These are phyloP conservation scores for Pandemis cinnamomeana DNA, from an alignment of 2,888 invertebrate genomes.

Conservation along the genomic window DNA sequence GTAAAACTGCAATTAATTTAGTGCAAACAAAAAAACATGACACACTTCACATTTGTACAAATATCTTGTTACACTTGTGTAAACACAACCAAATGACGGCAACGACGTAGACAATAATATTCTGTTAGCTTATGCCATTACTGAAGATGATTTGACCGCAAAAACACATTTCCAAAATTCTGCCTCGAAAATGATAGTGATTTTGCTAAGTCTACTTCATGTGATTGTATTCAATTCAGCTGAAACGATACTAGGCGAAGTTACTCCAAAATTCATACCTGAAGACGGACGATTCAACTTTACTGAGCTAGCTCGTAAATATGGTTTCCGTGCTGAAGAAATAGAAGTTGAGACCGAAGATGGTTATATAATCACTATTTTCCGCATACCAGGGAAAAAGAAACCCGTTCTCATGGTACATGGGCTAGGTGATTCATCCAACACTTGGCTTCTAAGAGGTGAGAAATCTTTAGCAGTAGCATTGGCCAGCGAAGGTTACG, in stretches of 20 bases:
- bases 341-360: conserved; percentile 26
- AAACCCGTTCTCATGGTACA: conserved; percentile 24
- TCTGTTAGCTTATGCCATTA: neutral
- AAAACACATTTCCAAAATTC: neutral
- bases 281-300: conserved; percentile 20
- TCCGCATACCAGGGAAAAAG: conserved; percentile 16
- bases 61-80: neutral
- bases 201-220: neutral
- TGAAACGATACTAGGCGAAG: neutral
- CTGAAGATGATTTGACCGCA: neutral
- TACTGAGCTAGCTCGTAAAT: conserved; percentile 14
- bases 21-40: too few species aligned
- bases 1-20: too few species aligned
- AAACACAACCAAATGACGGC: neutral
- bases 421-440: conserved; percentile 13
- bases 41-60: too few species aligned
- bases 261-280: neutral
- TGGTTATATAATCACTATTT: conserved; percentile 22
- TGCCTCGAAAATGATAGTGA: neutral
- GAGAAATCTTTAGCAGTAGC: conserved; percentile 13
- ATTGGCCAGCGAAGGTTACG: conserved; percentile 13
- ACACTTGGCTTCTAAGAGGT: conserved; percentile 28
- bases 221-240: neutral
- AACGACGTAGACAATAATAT: neutral
- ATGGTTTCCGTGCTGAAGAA: conserved; percentile 18